These are phyloP conservation scores for Bombus confusus DNA, from an alignment of 1,140 invertebrate genomes.

Conservation along the genomic window DNA sequence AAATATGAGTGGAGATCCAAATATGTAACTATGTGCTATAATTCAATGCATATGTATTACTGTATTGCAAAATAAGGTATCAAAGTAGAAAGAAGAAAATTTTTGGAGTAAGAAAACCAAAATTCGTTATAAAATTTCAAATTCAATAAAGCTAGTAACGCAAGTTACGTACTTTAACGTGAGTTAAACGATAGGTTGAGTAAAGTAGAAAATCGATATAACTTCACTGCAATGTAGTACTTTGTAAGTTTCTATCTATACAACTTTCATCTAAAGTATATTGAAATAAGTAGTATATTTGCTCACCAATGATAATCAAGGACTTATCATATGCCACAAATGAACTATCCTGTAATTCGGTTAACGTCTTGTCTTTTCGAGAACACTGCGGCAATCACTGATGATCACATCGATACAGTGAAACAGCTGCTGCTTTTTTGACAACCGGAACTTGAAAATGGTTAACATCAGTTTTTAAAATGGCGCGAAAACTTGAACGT, in stretches of 20 bases:
- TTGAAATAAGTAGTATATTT: neutral
- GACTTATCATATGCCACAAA: neutral
- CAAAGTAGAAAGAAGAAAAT: neutral
- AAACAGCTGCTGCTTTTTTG: conserved; percentile 43
- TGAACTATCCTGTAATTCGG: neutral
- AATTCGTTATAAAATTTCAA: neutral
- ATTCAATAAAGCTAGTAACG: neutral
- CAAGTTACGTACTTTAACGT: neutral
- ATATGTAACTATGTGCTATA: neutral
- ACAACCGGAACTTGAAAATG: conserved; percentile 36
- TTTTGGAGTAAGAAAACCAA: neutral
- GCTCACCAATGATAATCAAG: conserved; percentile 34
- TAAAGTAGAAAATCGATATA: conserved; percentile 56
- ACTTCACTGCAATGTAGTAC: conserved; percentile 45
- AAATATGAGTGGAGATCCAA: too few species aligned
- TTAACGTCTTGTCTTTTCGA: neutral
- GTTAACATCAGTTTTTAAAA: conserved; percentile 3
- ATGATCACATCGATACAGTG: conserved; percentile 32
- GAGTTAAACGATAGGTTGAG: conserved; percentile 21
- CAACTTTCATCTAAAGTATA: neutral
- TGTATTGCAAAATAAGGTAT: neutral
- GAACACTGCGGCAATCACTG: conserved; percentile 25
- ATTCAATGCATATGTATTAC: neutral
- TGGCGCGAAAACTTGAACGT: conserved; percentile 31
- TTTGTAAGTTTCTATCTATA: neutral